Evolutionary conservation across 2,888 invertebrate species (phyloP).

Genomic region (Parnassius mnemosyne): DNA sequence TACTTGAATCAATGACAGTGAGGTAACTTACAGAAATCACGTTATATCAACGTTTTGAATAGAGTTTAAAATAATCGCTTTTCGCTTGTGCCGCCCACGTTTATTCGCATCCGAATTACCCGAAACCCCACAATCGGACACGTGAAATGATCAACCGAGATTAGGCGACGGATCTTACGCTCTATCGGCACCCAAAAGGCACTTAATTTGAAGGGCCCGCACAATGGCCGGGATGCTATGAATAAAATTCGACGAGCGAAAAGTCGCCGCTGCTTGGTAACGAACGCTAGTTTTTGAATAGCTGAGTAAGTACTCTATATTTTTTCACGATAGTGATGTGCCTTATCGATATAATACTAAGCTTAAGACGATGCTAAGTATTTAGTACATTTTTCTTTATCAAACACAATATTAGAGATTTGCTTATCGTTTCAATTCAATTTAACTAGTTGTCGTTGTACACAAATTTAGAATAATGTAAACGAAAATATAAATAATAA

Average conservation of each 20-base stretch:
- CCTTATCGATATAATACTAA: conserved; percentile 7
- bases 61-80: conserved; percentile 1
- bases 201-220: conserved; percentile 43
- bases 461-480: no score
- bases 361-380: no score
- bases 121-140: conserved; percentile 43
- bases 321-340: conserved; percentile 10
- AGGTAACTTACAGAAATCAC: no score
- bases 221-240: conserved; percentile 28
- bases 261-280: conserved; percentile 18
- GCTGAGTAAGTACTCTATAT: conserved; percentile 7
- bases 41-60: no score
- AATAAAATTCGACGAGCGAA: conserved; percentile 22
- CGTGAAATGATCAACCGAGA: conserved; percentile 65
- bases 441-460: no score
- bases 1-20: no score
- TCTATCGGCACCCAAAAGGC: conserved; percentile 61
- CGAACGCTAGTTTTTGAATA: conserved; percentile 15
- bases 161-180: conserved; percentile 62
- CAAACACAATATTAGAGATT: no score
- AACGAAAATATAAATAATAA: no score
- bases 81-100: conserved; percentile 35
- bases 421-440: no score
- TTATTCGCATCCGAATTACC: conserved; percentile 36
- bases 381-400: no score